These are phyloP conservation scores for Melanostoma mellinum DNA, from an alignment of 2,888 invertebrate genomes.

Conservation along the genomic window DNA sequence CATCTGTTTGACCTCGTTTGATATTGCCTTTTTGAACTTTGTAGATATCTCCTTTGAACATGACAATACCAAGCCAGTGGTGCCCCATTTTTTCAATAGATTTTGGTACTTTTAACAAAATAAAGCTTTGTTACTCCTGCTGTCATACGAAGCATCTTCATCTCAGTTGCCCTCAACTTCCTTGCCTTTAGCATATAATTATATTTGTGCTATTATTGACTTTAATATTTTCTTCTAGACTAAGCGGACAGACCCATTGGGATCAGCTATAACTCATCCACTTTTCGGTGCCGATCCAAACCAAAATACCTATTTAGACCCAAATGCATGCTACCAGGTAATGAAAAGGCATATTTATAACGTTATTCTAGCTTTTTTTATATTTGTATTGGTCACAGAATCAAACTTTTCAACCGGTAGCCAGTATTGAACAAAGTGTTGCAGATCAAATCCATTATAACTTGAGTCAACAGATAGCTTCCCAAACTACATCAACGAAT, in stretches of 20 bases:
- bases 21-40: no score
- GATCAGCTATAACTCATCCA: slow-evolving; percentile 91
- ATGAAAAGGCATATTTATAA: background rate
- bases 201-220: no score
- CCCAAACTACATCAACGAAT: slow-evolving; percentile 75
- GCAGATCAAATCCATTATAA: slow-evolving; percentile 73
- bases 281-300: slow-evolving; percentile 84
- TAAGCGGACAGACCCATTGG: slow-evolving; percentile 79
- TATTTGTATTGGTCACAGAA: slow-evolving; percentile 34
- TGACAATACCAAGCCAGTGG: no score
- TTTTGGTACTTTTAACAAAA: no score
- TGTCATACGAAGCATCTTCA: no score
- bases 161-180: no score
- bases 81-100: no score
- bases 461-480: slow-evolving; percentile 77
- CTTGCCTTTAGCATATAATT: no score
- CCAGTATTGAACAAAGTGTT: slow-evolving; percentile 72
- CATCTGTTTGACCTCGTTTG: no score
- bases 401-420: slow-evolving; percentile 72
- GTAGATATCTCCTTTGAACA: no score
- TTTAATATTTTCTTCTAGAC: slow-evolving; percentile 67
- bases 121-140: no score
- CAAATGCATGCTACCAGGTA: slow-evolving; percentile 78
- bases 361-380: background rate
- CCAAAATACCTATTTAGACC: slow-evolving; percentile 82